Conservation (phyloP, 2,888 invertebrate genomes). For the Phytoseiulus persimilis region DNA sequence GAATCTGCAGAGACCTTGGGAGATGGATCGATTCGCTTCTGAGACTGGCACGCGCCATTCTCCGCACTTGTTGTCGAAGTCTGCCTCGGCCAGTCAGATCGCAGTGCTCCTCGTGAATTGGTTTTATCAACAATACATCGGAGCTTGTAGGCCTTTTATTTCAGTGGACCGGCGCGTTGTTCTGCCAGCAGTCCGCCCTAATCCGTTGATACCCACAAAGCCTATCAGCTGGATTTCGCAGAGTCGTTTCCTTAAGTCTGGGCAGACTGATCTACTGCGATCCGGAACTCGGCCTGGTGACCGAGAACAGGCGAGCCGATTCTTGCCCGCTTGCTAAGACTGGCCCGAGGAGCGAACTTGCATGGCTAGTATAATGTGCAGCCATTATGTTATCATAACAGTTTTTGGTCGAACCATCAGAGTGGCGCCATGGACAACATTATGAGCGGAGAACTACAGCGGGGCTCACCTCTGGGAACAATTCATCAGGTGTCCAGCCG, state of each 20-base stretch:
- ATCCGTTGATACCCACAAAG: neutral
- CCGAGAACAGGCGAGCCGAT: neutral
- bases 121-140: neutral
- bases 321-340: neutral
- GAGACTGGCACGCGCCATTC: too few species aligned
- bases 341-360: neutral
- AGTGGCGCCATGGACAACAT: neutral
- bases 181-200: neutral
- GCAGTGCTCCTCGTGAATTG: neutral
- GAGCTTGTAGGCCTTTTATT: neutral
- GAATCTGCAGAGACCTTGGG: too few species aligned
- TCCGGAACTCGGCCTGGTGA: neutral
- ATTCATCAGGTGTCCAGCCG: neutral
- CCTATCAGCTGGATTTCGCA: neutral
- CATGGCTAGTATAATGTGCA: neutral
- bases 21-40: too few species aligned
- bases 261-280: neutral
- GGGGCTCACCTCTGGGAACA: neutral
- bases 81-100: neutral
- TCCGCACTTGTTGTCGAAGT: neutral
- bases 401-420: neutral
- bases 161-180: neutral
- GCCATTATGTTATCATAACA: neutral
- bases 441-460: neutral
- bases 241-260: neutral